Base-by-base conservation (phyloP, 2,888 invertebrate genomes). In the Philereme vetulata region DNA sequence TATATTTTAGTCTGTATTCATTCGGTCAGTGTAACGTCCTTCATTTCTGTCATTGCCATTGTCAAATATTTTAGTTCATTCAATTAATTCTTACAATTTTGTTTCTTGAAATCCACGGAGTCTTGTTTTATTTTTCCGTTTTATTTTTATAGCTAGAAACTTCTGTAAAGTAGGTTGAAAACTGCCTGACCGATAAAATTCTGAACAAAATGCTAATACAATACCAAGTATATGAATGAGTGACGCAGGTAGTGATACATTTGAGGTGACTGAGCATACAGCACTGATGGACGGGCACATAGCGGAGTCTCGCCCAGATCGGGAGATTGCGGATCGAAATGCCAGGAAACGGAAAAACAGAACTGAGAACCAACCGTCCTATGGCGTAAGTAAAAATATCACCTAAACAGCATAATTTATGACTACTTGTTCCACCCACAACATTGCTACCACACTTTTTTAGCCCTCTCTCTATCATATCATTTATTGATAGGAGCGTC, bases 221-320 rank as follows among this genome's bases (percentile, higher is more conserved):
- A 60, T 50, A 60, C 66, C 72, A 81, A 67, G 65, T 72, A 74
- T 72, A 80, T 91, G 86, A 89, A 92, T 91, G 91, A 90, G 86
- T 81, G 82, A 82, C 63, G 77, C 80, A 67, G 81, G 78, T 65
- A 87, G 84, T 75, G 94, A 94, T 76, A 92, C 89, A 83, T 94
- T 94, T 76, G 92, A 92, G 81, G 93, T 93, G 76, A 94, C 94
- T 82, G 96, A 97, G 93, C 94, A 93, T 75, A 96, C 96, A 77
- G 95, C 96, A 88, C 94, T 96, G 83, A 97, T 97, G 96, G 96
- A 96, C 93, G 96, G 95, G 80, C 96, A 96, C 93, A 95, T 95
- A 81, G 94, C 94, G 61, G 95, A 95, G 82, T 93, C 93, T 70
- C 93, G 93, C 70, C 88, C 93, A 59, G 93, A 93, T 71, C 91